Base-by-base conservation (phyloP, 1,140 invertebrate genomes). In the Magallana angulata region DNA sequence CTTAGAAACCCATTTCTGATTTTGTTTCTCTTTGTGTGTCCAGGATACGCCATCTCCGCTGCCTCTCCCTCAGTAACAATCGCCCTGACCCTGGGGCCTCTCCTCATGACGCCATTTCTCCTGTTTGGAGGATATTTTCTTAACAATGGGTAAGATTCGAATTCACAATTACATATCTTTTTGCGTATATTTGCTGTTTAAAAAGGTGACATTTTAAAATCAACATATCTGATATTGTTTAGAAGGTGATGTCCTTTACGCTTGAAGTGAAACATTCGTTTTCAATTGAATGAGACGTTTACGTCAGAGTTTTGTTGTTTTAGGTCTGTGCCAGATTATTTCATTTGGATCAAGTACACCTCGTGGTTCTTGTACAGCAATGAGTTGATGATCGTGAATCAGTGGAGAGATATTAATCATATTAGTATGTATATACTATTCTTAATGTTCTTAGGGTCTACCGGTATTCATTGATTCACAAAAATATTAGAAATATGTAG, bases 311-410 rank as follows among this genome's bases (percentile, higher is more conserved):
- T 48, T n/a, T 85, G 12, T 82, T 68, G 57, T 87, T 83, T 62
- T 57, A 90, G 89, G 14, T 86, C 89, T 14, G 87, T 89, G 3
- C 88, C 88, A 14, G 88, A 89, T 81, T 89, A 82, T 24, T 97
- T 99, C 84, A 95, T 97, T 85, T 99, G 98, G 97, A 95, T 99
- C 84, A 97, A 98, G 9, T 98, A 98, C 94, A 94, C 99, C 12
- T 99, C 98, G 0, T 99, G 98, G 98, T 99, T 99, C 95, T 96
- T 97, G 83, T 99, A 98, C 93, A 98, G 97, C 80, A 98, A 98
- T 95, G 98, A 99, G 95, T 97, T 98, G 0, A 94, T 99, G 3
- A 95, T 97, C 14, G 97, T 99, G 80, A 99, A 98, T 94, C 98
- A 99, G 93, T 99, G 98, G 98, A 94, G 88, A 24, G 56, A 91